Conservation (phyloP, 2,797 vertebrate species). For the Leuciscus waleckii region DNA sequence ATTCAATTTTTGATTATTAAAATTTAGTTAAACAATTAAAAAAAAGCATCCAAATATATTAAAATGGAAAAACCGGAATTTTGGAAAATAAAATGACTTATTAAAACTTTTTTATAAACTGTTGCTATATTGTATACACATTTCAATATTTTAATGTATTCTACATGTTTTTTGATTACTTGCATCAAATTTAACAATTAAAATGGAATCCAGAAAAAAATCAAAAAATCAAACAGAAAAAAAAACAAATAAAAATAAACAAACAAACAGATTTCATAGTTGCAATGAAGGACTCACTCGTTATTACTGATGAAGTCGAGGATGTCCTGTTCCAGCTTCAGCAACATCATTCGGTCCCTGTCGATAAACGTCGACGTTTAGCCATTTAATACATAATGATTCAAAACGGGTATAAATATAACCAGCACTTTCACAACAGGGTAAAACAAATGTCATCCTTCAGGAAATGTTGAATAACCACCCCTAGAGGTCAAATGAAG, state of each 20-base stretch:
- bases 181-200: too few relatives aligned
- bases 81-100: too few relatives aligned
- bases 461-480: not conserved
- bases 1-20: too few relatives aligned
- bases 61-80: too few relatives aligned
- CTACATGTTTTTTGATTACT: not conserved
- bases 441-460: not conserved
- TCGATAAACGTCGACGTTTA: not conserved
- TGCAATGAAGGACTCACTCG: slow-evolving; percentile 83
- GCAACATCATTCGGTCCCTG: slow-evolving; percentile 99
- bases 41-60: too few relatives aligned
- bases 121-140: not conserved
- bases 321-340: slow-evolving; percentile 99
- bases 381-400: not conserved
- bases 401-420: too few relatives aligned
- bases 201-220: not conserved
- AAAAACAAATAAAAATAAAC: too few relatives aligned
- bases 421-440: not conserved
- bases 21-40: too few relatives aligned
- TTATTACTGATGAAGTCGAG: slow-evolving; percentile 99
- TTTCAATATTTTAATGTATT: not conserved
- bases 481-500: not conserved
- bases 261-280: not conserved
- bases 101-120: too few relatives aligned
- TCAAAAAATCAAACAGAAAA: too few relatives aligned